phyloP scores from a whole-genome alignment of 2,888 invertebrate species.

The Clepsis dumicolana region DNA sequence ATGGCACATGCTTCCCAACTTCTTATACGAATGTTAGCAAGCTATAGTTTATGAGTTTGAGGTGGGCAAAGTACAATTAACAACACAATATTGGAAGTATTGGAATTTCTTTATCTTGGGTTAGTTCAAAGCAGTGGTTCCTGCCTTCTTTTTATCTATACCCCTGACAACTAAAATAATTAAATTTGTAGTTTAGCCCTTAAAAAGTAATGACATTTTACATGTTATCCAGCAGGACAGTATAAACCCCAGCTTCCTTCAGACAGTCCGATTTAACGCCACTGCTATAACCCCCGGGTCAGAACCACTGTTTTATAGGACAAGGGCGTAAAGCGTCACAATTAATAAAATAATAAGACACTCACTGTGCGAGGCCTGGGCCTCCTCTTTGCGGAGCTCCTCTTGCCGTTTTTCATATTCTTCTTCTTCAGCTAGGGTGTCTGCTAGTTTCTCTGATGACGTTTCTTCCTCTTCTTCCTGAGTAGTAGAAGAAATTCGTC shows the following conservation, averaged over 20 bases:
- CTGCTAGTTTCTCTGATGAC: slow-evolving; percentile 66
- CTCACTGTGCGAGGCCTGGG: slow-evolving; percentile 75
- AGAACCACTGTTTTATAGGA: too few relatives aligned
- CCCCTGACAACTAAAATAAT: too few relatives aligned
- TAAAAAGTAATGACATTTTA: too few relatives aligned
- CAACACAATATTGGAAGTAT: too few relatives aligned
- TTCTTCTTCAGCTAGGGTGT: slow-evolving; percentile 77
- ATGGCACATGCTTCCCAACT: neutral
- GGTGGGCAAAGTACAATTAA: too few relatives aligned
- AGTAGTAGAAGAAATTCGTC: slow-evolving; percentile 14
- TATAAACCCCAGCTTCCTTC: too few relatives aligned
- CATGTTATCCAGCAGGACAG: too few relatives aligned
- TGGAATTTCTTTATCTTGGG: neutral
- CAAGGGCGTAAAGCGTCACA: neutral
- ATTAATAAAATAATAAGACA: slow-evolving; percentile 40
- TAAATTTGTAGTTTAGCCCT: too few relatives aligned
- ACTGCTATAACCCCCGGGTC: too few relatives aligned
- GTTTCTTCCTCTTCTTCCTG: slow-evolving; percentile 70
- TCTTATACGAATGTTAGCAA: neutral
- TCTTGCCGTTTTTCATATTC: slow-evolving; percentile 78
- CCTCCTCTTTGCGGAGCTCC: slow-evolving; percentile 68
- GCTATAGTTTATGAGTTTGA: neutral
- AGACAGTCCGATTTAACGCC: too few relatives aligned
- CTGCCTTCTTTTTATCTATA: neutral
- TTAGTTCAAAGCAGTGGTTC: neutral